phyloP scores from a whole-genome alignment of 2,113 vertebrate genomes.

The Hystrix cristata region DNA sequence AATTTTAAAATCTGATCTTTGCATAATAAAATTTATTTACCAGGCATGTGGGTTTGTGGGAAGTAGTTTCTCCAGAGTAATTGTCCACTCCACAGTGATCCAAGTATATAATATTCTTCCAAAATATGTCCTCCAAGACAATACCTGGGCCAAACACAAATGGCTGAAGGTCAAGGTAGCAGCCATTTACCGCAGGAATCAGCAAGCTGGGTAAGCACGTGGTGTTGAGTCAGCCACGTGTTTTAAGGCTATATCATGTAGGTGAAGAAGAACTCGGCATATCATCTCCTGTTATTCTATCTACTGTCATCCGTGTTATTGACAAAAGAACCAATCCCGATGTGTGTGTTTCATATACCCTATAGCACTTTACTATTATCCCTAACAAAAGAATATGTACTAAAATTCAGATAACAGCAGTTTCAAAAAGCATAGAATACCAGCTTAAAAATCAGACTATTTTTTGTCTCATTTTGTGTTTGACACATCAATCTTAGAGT shows the following conservation, averaged over 20 bases:
- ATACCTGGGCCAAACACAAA: neutral
- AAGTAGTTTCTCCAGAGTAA: neutral
- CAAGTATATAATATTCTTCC: neutral
- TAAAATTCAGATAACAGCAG: neutral
- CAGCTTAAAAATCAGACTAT: neutral
- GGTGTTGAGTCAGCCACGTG: neutral
- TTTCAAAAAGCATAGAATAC: neutral
- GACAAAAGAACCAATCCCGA: neutral
- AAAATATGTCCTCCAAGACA: neutral
- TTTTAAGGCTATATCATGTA: neutral
- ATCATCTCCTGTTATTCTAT: neutral
- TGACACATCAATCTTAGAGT: neutral
- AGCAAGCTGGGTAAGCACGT: neutral
- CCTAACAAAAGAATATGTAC: neutral
- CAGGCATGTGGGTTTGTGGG: neutral
- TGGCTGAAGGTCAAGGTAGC: neutral
- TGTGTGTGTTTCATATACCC: neutral
- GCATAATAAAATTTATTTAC: neutral
- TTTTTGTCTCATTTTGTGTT: neutral
- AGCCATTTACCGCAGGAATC: neutral
- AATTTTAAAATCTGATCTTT: neutral
- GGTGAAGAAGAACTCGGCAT: neutral
- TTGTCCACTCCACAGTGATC: neutral
- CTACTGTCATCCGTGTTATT: neutral
- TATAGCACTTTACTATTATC: neutral